Evolutionary conservation across 1,140 invertebrate genomes (phyloP), one percentile per base, ranked within the genome.

Genomic region (Bombus sibiricus): DNA sequence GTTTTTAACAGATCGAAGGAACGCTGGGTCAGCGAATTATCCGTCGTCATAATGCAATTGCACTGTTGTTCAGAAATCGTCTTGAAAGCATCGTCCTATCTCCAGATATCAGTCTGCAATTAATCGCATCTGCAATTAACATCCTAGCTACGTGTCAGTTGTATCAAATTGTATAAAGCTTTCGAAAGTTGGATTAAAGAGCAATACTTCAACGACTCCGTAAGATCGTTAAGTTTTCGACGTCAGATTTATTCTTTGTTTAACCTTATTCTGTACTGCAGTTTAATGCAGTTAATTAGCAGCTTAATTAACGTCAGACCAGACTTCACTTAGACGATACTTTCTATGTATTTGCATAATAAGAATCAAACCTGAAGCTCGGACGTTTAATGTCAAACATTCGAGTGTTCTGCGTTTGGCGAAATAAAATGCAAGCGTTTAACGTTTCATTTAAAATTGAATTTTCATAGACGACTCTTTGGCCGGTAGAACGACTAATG

Each of bases 291-390:
- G 22, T 4, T 39, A 18, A 22, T 69, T 69, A 28, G 25, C n/a
- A n/a, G 3, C 3, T 32, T 12, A 59, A 39, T 59, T 59, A 80
- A 10, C 28, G 8, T 1, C 41, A 3, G 13, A 64, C 13, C 3
- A 1, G 77, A 37, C 22, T 32, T 72, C 25, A 12, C 59, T 43
- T 13, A 6, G 6, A 12, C 43, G 10, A 12, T 47, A 43, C 59
- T 87, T 84, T 79, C 75, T 37, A n/a, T 34, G 59, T 9, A 80
- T 88, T 88, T 83, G 9, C 75, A 69, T 79, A 83, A 71, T 80
- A 62, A 28, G 18, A 74, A 37, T 18, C 39, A 53, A 41, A 2
- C 3, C 10, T 25, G 15, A 59, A 32, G 18, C 62, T 34, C 9
- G 9, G 10, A 8, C 12, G 9, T 32, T 41, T n/a, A 41, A 13